Base-by-base conservation (phyloP, 2,113 vertebrate species). In the Thermophis baileyi region DNA sequence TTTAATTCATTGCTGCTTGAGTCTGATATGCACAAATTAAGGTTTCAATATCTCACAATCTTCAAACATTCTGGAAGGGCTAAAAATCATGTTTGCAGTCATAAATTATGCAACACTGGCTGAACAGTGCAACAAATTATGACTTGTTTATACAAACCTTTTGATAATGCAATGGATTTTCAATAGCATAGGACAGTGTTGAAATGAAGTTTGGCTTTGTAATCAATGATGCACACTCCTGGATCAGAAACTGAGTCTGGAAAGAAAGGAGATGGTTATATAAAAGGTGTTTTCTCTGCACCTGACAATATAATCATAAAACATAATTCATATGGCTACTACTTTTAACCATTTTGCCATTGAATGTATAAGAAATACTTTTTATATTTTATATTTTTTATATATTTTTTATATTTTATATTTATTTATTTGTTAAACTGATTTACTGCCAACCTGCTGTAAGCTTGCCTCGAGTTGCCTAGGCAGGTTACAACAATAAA, bases 181-280 rank as follows among this genome's bases (percentile, higher is more conserved):
- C 99, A 97, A 99, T 99, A 98, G 99, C 99, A 98, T 99, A 99
- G 88, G 99, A 99, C 95, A 99, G 98, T 94, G 99, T 99, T 74
- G 99, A 99, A 98, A 99, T 99, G 98, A 99, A 99, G 96, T 99
- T 99, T 97, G 99, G 99, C 98, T 99, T 99, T 87, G 99, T 99
- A 96, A 99, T 99, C 97, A 99, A 98, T 90, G 98, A 99, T 86
- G 98, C 98, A 98, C 99, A 99, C 99, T 99, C 99, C 98, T 99
- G 99, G 97, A 99, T 99, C 98, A 99, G 98, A 99, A 99, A 99
- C 94, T 99, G 99, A 97, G 99, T 99, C 99, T 99, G 98, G 87
- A 40, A 95, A 95, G 54, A 16, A 27, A 95, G 94, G 92, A 92
- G 10, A 55, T 0, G 8, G 6, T 0, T 14, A 6, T 0, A 20